Evolutionary conservation across 1,140 invertebrate genomes (phyloP).

Genomic region (Scaptodrosophila lebanonensis): DNA sequence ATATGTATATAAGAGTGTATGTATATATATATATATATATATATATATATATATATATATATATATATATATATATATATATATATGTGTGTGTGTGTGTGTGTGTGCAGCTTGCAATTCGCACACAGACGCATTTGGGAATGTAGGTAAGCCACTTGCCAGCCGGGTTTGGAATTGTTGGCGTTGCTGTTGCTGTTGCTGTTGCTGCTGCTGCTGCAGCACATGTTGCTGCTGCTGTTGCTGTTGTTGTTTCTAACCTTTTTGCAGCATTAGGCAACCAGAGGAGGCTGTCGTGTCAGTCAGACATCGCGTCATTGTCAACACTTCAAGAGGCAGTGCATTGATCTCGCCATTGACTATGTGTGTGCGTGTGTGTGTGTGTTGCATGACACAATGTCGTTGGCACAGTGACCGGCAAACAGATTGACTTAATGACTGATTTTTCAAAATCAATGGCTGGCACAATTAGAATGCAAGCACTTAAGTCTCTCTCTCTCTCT

Average conservation of each 20-base stretch:
- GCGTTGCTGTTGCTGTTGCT: constrained; percentile 1
- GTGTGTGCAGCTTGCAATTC: constrained; percentile 51
- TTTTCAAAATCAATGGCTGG: constrained; percentile 58
- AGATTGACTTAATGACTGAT: constrained; percentile 67
- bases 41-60: too few species aligned
- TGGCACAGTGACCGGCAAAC: constrained; percentile 72
- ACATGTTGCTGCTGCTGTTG: constrained; percentile 1
- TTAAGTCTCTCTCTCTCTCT: not conserved
- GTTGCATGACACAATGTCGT: constrained; percentile 64
- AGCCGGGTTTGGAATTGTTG: constrained; percentile 29
- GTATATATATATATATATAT: too few species aligned
- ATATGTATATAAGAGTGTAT: too few species aligned
- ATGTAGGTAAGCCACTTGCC: constrained; percentile 70
- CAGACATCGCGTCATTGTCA: constrained; percentile 47
- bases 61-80: not conserved
- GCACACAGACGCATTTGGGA: constrained; percentile 47
- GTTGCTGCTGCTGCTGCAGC: too few species aligned
- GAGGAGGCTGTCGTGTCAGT: not conserved
- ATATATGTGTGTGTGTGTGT: constrained; percentile 19
- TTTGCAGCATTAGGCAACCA: constrained; percentile 66
- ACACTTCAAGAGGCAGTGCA: constrained; percentile 50
- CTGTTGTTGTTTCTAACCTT: constrained; percentile 62
- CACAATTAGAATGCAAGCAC: constrained; percentile 20
- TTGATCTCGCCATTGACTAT: constrained; percentile 61
- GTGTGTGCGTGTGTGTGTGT: not conserved